Conservation (phyloP, 2,797 vertebrate genomes). For the Phaenicophaeus curvirostris region DNA sequence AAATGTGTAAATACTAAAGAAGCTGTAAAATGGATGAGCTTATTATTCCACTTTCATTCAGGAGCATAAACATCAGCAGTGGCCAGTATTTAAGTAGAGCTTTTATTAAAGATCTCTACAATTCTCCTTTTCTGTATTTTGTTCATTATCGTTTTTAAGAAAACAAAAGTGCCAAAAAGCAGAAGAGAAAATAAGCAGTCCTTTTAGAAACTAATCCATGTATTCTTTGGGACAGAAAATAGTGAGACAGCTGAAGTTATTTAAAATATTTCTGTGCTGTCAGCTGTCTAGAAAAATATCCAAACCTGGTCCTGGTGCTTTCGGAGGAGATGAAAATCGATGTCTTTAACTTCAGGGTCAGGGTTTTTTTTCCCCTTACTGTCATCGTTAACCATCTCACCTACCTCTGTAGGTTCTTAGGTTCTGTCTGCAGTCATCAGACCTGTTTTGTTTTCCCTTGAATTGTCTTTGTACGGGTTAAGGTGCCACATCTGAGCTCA, state of each 20-base stretch:
- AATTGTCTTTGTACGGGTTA: too few species aligned
- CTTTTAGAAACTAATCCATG: not conserved
- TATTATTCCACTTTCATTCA: not conserved
- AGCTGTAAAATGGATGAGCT: not conserved
- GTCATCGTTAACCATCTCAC: not conserved
- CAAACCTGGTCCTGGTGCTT: not conserved
- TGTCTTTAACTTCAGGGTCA: not conserved
- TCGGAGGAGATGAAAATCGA: not conserved
- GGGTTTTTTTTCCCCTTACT: not conserved
- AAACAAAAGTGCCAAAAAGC: not conserved
- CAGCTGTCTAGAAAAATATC: not conserved
- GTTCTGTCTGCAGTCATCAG: not conserved
- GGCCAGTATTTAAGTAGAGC: not conserved
- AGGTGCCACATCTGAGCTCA: not conserved
- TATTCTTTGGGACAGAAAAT: not conserved
- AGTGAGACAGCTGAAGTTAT: not conserved
- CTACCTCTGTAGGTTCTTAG: not conserved
- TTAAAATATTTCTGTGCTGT: not conserved
- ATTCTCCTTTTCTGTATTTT: not conserved
- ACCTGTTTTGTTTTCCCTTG: fast-evolving
- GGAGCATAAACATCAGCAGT: not conserved
- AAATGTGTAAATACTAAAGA: not conserved
- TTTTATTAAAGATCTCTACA: not conserved
- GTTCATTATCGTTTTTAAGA: not conserved
- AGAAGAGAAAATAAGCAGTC: not conserved